A percentile compares a stretch with the other conserved stretches of the same genome.
Evolutionary conservation across 2,113 vertebrate species (phyloP).

Genomic region (Columba livia): DNA sequence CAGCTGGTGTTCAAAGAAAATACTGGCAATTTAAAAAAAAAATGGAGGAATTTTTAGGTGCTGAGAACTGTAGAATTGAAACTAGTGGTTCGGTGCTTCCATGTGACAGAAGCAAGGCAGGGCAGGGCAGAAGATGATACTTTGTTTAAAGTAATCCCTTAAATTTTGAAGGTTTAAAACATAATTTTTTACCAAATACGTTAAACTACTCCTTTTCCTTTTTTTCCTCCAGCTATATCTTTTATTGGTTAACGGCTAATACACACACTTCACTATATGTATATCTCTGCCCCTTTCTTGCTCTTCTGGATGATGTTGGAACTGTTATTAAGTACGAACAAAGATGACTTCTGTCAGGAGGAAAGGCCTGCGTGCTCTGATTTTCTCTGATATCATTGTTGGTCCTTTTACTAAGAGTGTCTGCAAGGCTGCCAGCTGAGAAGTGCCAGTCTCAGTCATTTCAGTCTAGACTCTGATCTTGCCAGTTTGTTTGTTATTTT

Average conservation of each 20-base stretch:
- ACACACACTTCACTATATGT: not conserved
- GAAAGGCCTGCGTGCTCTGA: not conserved
- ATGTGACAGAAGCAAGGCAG: not conserved
- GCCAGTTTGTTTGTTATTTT: not conserved
- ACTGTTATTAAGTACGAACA: not conserved
- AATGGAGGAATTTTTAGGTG: not conserved
- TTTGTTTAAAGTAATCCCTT: not conserved
- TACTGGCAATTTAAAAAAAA: not conserved
- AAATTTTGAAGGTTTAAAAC: not conserved
- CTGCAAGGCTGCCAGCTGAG: not conserved
- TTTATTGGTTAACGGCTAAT: not conserved
- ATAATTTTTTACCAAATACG: not conserved
- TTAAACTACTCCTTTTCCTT: not conserved
- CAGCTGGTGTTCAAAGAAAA: not conserved
- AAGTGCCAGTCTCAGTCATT: not conserved
- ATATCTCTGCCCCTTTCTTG: not conserved
- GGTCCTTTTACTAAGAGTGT: not conserved
- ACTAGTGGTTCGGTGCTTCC: not conserved
- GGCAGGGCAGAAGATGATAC: not conserved
- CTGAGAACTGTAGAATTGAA: not conserved
- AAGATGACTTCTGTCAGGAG: not conserved
- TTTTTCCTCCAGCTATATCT: not conserved
- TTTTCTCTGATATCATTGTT: not conserved
- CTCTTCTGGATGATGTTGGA: not conserved
- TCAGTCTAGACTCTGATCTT: not conserved